These are phyloP conservation scores for Sporophila hypoxantha DNA, from an alignment of 2,113 vertebrate genomes.

Conservation along the genomic window DNA sequence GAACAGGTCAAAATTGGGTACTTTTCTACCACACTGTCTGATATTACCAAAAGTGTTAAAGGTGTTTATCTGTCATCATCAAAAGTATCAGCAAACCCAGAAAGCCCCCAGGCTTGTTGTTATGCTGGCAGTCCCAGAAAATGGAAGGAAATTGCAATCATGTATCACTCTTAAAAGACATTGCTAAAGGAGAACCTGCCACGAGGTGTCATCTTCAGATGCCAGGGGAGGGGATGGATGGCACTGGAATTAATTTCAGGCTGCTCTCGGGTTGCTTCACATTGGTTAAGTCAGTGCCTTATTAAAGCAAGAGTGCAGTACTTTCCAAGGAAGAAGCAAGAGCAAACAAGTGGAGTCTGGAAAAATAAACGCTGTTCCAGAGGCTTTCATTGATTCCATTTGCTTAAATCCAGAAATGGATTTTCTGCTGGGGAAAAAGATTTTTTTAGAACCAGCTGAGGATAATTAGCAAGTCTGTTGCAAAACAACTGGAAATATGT, in stretches of 20 bases:
- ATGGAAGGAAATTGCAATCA: neutral
- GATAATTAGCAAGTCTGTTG: neutral
- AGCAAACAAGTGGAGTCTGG: neutral
- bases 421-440: neutral
- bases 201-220: neutral
- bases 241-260: conserved; percentile 4
- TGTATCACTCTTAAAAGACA: conserved; percentile 24
- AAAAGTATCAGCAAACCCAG: neutral
- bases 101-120: neutral
- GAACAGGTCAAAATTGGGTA: neutral
- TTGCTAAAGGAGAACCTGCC: neutral
- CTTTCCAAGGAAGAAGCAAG: neutral
- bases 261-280: neutral
- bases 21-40: neutral
- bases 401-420: neutral
- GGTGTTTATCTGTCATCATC: neutral
- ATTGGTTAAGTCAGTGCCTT: neutral
- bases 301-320: neutral
- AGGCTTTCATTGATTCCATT: neutral
- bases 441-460: neutral
- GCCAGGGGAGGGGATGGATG: conserved; percentile 7
- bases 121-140: neutral
- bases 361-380: neutral
- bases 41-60: neutral
- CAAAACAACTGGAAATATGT: neutral